Evolutionary conservation across 2,797 vertebrate species (phyloP), one percentile per base, ranked within the genome.

Genomic region (Podarcis siculus): DNA sequence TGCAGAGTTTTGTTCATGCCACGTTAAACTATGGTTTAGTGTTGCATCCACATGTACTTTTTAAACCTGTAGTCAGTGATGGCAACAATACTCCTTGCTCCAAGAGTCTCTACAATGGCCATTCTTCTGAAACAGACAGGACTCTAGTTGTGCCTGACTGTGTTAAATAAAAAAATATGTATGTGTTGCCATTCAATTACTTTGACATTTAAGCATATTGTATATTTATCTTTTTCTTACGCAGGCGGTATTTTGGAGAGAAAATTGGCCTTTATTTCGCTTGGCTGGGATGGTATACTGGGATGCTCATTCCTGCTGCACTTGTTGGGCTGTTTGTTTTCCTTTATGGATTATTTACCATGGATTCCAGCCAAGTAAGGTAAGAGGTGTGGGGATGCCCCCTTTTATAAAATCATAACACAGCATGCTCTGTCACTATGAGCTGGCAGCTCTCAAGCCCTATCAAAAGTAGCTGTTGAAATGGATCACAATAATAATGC

Each of bases 351-450:
- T 97, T 99, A 94, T 98, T 99, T 94, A 99, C 99, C 0, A 99
- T 99, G 98, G 98, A 99, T 94, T 98, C 98, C 88, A 99, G 99
- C 90, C 99, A 99, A 99, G 99, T 99, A 95, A 99, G 99, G 99
- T 99, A 90, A 94, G 95, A 75, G 45, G 7, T 17, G 13, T 64
- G 77, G 42, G 21, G 92, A 95, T 91, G 77, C 83, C 39, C 32
- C 6, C 0, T 89, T 87, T 84, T 32, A 79, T 35, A 86, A 79
- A 35, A 10, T 9, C 5, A 32, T 27, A 87, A 58, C 35, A 90
- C 1, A 55, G 19, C 2, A n/a, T n/a, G 13, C 30, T 39, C 12
- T 61, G n/a, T 35, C 66, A 35, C 5, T 27, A 78, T 73, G 89
- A 92, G 42, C 85, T 6, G 64, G 12, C 15, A 82, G 32, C 1